Percentiles rank a stretch among this genome's conserved stretches.
phyloP scores from a whole-genome alignment of 2,797 vertebrate genomes.

The Triplophysa bombifrons region DNA sequence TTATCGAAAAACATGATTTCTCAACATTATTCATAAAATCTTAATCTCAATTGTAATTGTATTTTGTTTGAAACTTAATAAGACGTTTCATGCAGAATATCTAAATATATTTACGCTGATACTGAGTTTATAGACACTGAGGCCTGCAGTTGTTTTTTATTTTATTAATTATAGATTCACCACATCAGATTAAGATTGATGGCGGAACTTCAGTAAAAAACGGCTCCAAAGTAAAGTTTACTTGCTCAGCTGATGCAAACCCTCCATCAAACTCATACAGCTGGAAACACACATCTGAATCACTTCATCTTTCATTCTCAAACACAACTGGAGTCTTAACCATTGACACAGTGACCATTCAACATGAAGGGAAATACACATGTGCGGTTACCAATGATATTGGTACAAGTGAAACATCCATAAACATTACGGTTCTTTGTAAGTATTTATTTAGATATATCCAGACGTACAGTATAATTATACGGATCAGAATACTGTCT shows the following conservation, averaged over 20 bases:
- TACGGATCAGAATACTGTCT: neutral
- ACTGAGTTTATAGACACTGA: no score
- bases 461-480: no score
- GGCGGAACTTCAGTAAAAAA: neutral
- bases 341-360: accelerated
- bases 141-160: neutral
- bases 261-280: neutral
- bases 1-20: no score
- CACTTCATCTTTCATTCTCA: neutral
- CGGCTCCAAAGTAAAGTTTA: accelerated
- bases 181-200: conserved; percentile 15
- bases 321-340: accelerated
- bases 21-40: no score
- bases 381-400: conserved; percentile 62
- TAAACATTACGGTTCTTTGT: conserved; percentile 62
- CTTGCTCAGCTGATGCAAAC: conserved; percentile 54
- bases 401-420: neutral
- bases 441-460: conserved; percentile 57
- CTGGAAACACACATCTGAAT: conserved; percentile 57
- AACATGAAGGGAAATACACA: conserved; percentile 59
- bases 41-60: no score
- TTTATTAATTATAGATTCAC: conserved; percentile 60
- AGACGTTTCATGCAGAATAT: no score
- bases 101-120: no score
- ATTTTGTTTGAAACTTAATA: no score